Conservation (phyloP, 1,140 invertebrate species). For the Chrysomallon squamiferum region DNA sequence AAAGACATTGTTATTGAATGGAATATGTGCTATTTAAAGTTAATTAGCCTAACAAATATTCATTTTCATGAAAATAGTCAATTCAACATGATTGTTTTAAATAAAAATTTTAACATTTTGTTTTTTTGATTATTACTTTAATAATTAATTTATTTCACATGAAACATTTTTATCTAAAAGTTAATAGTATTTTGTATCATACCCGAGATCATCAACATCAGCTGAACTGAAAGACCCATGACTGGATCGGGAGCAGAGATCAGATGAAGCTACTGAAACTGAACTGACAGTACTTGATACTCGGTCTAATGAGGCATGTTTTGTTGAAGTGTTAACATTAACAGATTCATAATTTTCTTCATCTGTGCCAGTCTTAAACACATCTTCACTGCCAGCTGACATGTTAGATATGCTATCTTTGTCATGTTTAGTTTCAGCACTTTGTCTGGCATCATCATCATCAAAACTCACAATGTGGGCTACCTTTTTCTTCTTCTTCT, state of each 20-base stretch:
- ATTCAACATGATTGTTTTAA: no score
- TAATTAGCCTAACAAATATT: no score
- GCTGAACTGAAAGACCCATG: slow-evolving; percentile 38
- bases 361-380: background rate
- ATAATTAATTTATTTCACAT: no score
- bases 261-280: slow-evolving; percentile 9
- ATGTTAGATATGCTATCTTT: slow-evolving; percentile 9
- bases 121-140: no score
- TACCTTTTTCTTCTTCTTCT: slow-evolving; percentile 69
- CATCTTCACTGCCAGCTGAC: slow-evolving; percentile 8
- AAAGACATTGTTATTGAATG: no score
- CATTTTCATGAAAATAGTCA: no score
- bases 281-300: slow-evolving; percentile 8
- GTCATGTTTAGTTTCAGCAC: background rate
- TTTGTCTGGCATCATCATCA: slow-evolving; percentile 61
- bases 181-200: no score
- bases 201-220: slow-evolving; percentile 41
- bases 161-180: no score
- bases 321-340: no score
- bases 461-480: slow-evolving; percentile 73
- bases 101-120: no score
- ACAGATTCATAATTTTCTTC: background rate
- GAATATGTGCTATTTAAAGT: no score
- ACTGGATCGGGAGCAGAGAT: slow-evolving; percentile 14
- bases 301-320: no score